These are phyloP conservation scores for Callimorpha dominula DNA, from an alignment of 2,888 invertebrate species.

Conservation along the genomic window DNA sequence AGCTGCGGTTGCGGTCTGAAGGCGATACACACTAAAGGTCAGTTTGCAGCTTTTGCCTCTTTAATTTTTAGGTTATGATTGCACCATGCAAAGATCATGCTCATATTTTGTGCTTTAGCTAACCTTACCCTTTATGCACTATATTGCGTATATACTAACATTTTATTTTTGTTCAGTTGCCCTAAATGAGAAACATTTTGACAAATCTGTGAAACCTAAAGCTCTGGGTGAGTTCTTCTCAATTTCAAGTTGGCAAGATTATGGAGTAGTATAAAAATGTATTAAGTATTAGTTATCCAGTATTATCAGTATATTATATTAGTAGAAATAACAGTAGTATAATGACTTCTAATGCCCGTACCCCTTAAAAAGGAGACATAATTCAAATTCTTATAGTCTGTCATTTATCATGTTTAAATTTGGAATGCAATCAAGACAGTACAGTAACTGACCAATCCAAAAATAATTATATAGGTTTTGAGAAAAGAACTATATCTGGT, in stretches of 20 bases:
- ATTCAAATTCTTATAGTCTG: not conserved
- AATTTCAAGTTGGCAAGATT: not conserved
- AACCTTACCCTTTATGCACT: not conserved
- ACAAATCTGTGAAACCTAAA: slow-evolving; percentile 60
- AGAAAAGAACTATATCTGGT: not conserved
- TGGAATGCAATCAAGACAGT: not conserved
- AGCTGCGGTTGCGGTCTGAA: slow-evolving; percentile 89
- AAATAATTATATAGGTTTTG: not conserved
- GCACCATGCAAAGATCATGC: slow-evolving; percentile 64
- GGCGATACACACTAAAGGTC: slow-evolving; percentile 91
- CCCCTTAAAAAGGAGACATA: too few relatives aligned
- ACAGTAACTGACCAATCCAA: not conserved
- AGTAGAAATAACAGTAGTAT: not conserved
- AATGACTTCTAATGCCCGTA: too few relatives aligned
- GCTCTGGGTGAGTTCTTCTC: slow-evolving; percentile 75
- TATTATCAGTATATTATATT: not conserved
- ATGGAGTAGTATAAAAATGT: not conserved
- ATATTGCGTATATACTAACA: not conserved
- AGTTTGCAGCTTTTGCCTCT: slow-evolving; percentile 2
- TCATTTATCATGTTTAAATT: not conserved
- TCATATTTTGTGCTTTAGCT: not conserved
- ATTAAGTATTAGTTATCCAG: not conserved
- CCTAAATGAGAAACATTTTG: slow-evolving; percentile 64
- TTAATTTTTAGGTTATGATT: slow-evolving; percentile 76
- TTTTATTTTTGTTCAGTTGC: slow-evolving; percentile 59